Conservation (phyloP, 2,888 invertebrate species). For the Machimus rusticus region DNA sequence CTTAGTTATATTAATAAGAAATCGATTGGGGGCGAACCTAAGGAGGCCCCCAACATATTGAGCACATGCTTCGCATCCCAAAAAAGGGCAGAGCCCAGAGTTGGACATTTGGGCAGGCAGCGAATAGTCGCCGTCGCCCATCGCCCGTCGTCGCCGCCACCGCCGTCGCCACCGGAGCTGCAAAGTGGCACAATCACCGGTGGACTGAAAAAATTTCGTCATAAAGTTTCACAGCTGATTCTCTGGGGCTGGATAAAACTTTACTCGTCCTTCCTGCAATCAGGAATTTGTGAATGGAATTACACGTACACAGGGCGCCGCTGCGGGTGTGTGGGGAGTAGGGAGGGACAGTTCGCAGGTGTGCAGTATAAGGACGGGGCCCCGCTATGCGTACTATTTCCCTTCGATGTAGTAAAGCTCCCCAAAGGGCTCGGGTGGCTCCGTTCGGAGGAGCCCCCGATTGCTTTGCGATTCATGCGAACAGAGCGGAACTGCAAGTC, state of each 20-base stretch:
- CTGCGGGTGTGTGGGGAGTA: background rate
- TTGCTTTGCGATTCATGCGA: background rate
- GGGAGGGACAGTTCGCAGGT: background rate
- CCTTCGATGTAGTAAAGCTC: slow-evolving; percentile 24
- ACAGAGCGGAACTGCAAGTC: background rate
- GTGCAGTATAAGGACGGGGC: background rate
- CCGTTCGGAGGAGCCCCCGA: background rate
- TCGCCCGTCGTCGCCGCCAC: background rate
- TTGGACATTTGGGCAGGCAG: background rate
- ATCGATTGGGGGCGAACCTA: background rate
- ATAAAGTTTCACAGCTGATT: slow-evolving; percentile 38
- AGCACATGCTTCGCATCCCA: background rate
- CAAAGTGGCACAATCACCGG: background rate
- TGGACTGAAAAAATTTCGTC: slow-evolving; percentile 21
- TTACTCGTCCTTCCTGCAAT: slow-evolving; percentile 26
- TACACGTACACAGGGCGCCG: slow-evolving; percentile 19
- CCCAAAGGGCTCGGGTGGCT: background rate
- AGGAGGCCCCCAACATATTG: background rate
- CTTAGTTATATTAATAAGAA: slow-evolving; percentile 26
- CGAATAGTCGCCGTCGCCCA: background rate
- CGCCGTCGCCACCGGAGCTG: background rate
- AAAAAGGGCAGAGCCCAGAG: background rate
- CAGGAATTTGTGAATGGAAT: slow-evolving; percentile 41
- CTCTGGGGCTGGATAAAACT: slow-evolving; percentile 29
- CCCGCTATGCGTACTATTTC: slow-evolving; percentile 19